Conservation (phyloP, 1,140 invertebrate genomes). For the Scaptodrosophila lebanonensis region DNA sequence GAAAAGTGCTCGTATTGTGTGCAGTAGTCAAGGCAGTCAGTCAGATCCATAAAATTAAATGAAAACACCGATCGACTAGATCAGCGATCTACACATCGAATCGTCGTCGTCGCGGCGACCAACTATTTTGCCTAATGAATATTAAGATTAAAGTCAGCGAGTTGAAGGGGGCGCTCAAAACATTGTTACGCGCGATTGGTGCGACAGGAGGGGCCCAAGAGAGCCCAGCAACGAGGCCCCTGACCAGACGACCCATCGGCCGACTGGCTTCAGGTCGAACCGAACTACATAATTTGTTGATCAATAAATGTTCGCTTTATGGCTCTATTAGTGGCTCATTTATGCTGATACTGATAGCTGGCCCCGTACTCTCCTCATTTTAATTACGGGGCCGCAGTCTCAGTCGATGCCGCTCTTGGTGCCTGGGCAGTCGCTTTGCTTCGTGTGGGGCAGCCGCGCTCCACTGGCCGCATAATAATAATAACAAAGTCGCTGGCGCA, state of each 20-base stretch:
- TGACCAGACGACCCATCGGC: slow-evolving; percentile 2
- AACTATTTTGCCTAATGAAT: slow-evolving; percentile 60
- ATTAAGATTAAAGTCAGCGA: slow-evolving; percentile 71
- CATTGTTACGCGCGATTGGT: slow-evolving; percentile 4
- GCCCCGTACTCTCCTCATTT: slow-evolving; percentile 24
- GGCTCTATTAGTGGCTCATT: slow-evolving; percentile 69
- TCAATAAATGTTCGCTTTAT: slow-evolving; percentile 76
- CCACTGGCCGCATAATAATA: neutral
- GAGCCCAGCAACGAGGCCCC: neutral
- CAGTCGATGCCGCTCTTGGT: too few relatives aligned
- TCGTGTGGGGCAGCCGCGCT: slow-evolving; percentile 46
- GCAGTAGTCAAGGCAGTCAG: slow-evolving; percentile 35
- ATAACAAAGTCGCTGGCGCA: slow-evolving; percentile 2
- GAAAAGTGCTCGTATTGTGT: slow-evolving; percentile 30
- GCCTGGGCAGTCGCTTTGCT: too few relatives aligned
- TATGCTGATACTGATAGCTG: slow-evolving; percentile 32
- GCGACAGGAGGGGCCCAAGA: neutral
- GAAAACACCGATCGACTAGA: slow-evolving; percentile 42
- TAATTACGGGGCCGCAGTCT: slow-evolving; percentile 30
- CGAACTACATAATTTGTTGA: slow-evolving; percentile 77
- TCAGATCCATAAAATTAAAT: slow-evolving; percentile 51
- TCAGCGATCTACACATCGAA: slow-evolving; percentile 25
- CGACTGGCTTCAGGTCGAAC: slow-evolving; percentile 43
- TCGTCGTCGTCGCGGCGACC: slow-evolving; percentile 16
- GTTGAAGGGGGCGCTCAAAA: slow-evolving; percentile 24